Conservation (phyloP, 2,888 invertebrate species). For the Uloborus plumipes region DNA sequence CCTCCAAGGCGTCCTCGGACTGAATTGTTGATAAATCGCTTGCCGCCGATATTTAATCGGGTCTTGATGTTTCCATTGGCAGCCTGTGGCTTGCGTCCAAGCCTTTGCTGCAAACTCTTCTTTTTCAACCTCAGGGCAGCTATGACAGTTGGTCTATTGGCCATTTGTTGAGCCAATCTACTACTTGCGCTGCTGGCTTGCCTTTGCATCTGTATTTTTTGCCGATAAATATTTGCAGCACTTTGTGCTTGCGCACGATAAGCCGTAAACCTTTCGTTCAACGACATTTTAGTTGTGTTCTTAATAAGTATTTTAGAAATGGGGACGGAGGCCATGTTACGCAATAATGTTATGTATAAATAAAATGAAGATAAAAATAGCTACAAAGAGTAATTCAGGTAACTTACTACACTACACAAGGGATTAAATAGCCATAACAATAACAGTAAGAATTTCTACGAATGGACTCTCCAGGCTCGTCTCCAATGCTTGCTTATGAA, state of each 20-base stretch:
- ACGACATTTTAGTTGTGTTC: slow-evolving; percentile 72
- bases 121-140: slow-evolving; percentile 72
- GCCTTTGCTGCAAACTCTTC: slow-evolving; percentile 66
- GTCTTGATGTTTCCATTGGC: slow-evolving; percentile 42
- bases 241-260: slow-evolving; percentile 43
- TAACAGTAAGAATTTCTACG: no score
- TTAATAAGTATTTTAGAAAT: slow-evolving; percentile 72
- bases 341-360: no score
- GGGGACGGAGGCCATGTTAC: slow-evolving; percentile 32
- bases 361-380: no score
- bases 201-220: slow-evolving; percentile 66
- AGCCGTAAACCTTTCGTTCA: slow-evolving; percentile 71
- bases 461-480: no score
- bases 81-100: slow-evolving; percentile 51
- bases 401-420: no score
- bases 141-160: slow-evolving; percentile 73
- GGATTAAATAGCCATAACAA: no score
- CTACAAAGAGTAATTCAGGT: no score
- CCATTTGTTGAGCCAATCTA: slow-evolving; percentile 74
- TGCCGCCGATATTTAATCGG: slow-evolving; percentile 38
- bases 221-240: slow-evolving; percentile 59
- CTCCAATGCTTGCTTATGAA: no score
- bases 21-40: slow-evolving; percentile 12
- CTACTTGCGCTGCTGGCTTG: slow-evolving; percentile 72
- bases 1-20: slow-evolving; percentile 46